These are phyloP conservation scores for Formicarius rufipectus DNA, from an alignment of 2,113 vertebrate genomes.

Conservation along the genomic window DNA sequence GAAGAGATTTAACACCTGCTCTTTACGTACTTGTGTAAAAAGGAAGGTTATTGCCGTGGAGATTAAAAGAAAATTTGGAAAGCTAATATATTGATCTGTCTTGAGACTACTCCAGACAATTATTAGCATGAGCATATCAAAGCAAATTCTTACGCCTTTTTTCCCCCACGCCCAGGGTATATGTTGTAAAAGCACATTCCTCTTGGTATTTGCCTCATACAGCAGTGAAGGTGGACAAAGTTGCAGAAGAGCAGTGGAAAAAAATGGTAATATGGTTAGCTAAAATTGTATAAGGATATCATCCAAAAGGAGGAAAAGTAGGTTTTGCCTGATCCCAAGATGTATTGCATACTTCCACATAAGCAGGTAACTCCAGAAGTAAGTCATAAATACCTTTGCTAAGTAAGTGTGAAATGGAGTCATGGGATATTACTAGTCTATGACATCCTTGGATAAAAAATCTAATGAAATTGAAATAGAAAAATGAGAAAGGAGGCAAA, in stretches of 20 bases:
- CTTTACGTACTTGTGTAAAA: neutral
- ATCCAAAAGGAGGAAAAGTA: neutral
- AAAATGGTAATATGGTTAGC: neutral
- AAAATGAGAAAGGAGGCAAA: conserved; percentile 17
- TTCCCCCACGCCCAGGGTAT: neutral
- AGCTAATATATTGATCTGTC: neutral
- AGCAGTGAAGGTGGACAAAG: neutral
- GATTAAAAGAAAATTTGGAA: neutral
- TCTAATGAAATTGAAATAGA: conserved; percentile 1
- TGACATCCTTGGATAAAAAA: neutral
- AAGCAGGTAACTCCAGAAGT: neutral
- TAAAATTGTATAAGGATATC: neutral
- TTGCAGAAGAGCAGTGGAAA: neutral
- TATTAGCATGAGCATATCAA: neutral
- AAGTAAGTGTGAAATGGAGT: conserved; percentile 49
- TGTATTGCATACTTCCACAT: neutral
- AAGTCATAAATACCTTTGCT: conserved; percentile 16
- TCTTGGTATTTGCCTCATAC: neutral
- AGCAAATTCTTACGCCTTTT: neutral
- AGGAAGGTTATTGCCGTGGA: neutral
- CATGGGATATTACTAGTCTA: neutral
- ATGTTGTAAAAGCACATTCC: neutral
- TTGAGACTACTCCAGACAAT: neutral
- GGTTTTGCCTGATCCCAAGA: neutral
- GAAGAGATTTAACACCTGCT: neutral